Evolutionary conservation across 2,113 vertebrate species (phyloP).

Genomic region (Psophia crepitans): DNA sequence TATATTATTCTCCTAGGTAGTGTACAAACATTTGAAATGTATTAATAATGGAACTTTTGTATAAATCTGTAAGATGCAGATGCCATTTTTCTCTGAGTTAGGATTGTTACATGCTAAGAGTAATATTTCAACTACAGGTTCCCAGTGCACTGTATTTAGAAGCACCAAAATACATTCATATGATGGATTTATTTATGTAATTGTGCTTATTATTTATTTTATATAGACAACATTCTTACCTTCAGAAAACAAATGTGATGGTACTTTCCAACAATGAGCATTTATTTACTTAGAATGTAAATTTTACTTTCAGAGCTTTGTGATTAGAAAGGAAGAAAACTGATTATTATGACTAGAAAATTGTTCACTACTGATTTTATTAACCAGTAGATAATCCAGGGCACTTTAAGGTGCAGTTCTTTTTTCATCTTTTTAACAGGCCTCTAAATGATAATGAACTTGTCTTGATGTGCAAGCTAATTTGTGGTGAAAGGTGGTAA

Average conservation of each 20-base stretch:
- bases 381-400: background rate
- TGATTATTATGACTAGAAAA: background rate
- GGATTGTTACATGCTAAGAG: background rate
- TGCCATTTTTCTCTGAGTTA: background rate
- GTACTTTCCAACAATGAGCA: background rate
- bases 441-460: conserved; percentile 10
- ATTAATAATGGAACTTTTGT: background rate
- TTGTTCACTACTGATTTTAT: background rate
- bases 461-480: conserved; percentile 55
- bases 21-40: background rate
- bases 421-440: background rate
- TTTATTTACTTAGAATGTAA: background rate
- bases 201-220: background rate
- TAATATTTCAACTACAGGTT: background rate
- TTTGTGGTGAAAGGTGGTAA: conserved; percentile 48
- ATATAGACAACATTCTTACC: background rate
- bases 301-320: background rate
- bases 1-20: background rate
- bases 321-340: background rate
- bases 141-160: background rate
- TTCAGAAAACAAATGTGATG: background rate
- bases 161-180: background rate
- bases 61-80: background rate
- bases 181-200: background rate
- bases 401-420: background rate